A percentile compares a stretch with the other conserved stretches of the same genome.
Conservation (phyloP, 2,797 vertebrate species). For the Molossus alvarezi region DNA sequence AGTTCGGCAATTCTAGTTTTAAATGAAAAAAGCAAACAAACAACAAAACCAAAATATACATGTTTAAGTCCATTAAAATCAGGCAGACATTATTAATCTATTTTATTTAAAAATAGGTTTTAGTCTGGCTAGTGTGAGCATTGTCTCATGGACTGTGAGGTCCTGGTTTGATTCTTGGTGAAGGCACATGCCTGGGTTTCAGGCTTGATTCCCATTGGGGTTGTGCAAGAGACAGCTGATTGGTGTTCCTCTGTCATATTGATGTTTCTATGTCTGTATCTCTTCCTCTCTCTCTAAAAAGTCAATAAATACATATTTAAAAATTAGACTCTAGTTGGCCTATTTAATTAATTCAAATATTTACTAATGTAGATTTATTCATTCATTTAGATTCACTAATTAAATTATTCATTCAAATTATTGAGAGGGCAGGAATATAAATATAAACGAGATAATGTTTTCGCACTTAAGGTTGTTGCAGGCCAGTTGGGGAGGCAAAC, state of each 20-base stretch:
- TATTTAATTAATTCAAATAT: not conserved
- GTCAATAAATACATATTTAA: too few species aligned
- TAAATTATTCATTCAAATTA: slow-evolving; percentile 9
- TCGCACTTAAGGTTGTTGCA: not conserved
- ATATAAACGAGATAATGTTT: not conserved
- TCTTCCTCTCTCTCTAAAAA: too few species aligned
- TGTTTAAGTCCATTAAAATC: not conserved
- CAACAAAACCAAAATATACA: not conserved
- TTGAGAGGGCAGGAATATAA: not conserved
- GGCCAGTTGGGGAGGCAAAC: not conserved
- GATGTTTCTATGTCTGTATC: too few species aligned
- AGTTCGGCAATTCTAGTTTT: too few species aligned
- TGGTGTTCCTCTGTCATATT: too few species aligned
- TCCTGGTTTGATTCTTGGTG: too few species aligned
- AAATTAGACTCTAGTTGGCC: not conserved
- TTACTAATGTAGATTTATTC: not conserved
- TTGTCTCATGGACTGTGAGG: too few species aligned
- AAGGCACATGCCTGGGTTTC: too few species aligned
- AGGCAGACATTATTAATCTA: not conserved
- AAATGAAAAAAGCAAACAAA: not conserved
- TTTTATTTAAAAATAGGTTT: not conserved
- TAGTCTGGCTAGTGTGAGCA: not conserved
- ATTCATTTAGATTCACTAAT: not conserved
- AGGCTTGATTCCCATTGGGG: too few species aligned
- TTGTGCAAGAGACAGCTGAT: too few species aligned